A percentile compares a stretch with the other conserved stretches of the same genome.
Conservation (phyloP, 2,888 invertebrate species). For the Sphaeridia pumilis region DNA sequence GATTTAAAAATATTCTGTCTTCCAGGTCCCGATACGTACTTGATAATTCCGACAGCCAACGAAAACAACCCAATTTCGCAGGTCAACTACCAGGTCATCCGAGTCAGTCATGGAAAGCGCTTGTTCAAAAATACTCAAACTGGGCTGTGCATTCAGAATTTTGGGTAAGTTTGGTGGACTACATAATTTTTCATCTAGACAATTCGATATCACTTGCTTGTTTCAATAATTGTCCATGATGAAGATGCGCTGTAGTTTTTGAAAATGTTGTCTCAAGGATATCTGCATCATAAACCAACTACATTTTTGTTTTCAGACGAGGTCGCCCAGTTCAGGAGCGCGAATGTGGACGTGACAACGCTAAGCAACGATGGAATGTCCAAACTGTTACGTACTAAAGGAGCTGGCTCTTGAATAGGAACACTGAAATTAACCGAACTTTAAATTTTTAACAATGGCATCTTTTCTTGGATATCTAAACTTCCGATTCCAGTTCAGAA, state of each 20-base stretch:
- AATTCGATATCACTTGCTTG: too few relatives aligned
- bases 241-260: too few relatives aligned
- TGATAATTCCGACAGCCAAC: neutral
- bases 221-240: too few relatives aligned
- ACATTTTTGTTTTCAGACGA: neutral
- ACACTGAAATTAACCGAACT: too few relatives aligned
- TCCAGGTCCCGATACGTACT: constrained; percentile 1
- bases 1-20: neutral
- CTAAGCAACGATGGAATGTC: constrained; percentile 6
- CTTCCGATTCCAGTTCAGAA: too few relatives aligned
- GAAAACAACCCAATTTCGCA: neutral
- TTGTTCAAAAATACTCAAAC: constrained; percentile 4
- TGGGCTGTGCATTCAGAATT: constrained; percentile 4
- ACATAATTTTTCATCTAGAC: too few relatives aligned
- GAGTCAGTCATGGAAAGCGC: constrained; percentile 6
- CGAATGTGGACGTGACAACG: constrained; percentile 2
- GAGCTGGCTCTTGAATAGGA: too few relatives aligned
- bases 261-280: too few relatives aligned
- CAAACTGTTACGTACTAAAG: neutral
- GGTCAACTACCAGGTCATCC: neutral
- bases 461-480: too few relatives aligned
- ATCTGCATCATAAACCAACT: too few relatives aligned
- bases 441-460: too few relatives aligned
- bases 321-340: constrained; percentile 4
- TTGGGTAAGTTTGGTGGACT: constrained; percentile 4